Base-by-base conservation (phyloP, 2,888 invertebrate genomes). In the Drosophila helvetica region DNA sequence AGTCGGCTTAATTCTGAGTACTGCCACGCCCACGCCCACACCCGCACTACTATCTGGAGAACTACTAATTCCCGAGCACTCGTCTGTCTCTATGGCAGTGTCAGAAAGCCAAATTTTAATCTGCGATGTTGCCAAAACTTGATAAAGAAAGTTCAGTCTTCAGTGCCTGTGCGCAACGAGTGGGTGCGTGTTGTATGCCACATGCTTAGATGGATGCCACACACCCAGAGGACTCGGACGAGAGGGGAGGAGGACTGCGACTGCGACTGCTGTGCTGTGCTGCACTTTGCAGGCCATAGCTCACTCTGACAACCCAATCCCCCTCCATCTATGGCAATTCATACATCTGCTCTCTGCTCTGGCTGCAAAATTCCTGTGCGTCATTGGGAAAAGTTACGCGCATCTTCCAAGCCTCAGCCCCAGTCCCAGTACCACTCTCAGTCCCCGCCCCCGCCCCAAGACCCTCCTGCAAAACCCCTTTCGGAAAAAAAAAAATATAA, bases 81-180 rank as follows among this genome's bases (percentile, higher is more conserved):
- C 15, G n/a, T 74, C 72, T 65, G 51, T 71, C 70, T 58, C 57
- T 51, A 57, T 50, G 62, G 60, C 79, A 68, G 77, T 79, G 83
- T 84, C 84, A 77, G 83, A 88, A 86, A 87, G 88, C 79, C 83
- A 78, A 88, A 88, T 77, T 87, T 87, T 87, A 88, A 87, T 88
- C 88, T 88, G 78, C 78, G 84, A 80, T 88, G 86, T 75, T 79
- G 85, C 85, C 78, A 81, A 86, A 86, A 77, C 64, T 87, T 86
- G 85, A 86, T 82, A 77, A 80, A 86, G 79, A 88, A 87, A 87
- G 74, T 88, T 88, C 59, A 71, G 77, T 63, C 60, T 66, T 38
- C 38, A 38, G 15, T n/a, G 12, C 12, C 33, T 1, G 12, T 4
- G 12, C 33, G 33, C 1, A 12, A 9, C 9, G 9, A 9, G 27